phyloP scores from a whole-genome alignment of 2,797 vertebrate genomes.

The Alca torda region DNA sequence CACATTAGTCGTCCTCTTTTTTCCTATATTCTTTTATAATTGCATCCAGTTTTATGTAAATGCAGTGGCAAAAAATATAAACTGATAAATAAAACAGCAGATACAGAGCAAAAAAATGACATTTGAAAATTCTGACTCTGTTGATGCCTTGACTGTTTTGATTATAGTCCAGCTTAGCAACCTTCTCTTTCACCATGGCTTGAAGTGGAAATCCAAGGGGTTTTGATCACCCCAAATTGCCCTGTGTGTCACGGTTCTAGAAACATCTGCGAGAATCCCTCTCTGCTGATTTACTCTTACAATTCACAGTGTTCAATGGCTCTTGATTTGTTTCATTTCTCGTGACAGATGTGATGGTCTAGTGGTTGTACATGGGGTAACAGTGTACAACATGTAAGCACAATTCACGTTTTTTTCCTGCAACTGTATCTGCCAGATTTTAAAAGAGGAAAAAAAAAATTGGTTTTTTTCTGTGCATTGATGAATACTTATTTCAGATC shows the following conservation, averaged over 20 bases:
- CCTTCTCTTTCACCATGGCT: not conserved
- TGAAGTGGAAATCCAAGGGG: not conserved
- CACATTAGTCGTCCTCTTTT: not conserved
- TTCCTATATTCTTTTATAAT: not conserved
- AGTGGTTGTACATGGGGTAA: not conserved
- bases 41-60: not conserved
- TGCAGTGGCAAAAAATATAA: not conserved
- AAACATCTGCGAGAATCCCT: not conserved
- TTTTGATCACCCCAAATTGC: not conserved
- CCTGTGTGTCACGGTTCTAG: not conserved
- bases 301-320: not conserved
- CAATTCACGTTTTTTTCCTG: not conserved
- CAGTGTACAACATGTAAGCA: not conserved
- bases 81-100: not conserved
- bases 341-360: not conserved
- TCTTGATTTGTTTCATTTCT: not conserved
- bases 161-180: not conserved
- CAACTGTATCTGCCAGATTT: not conserved
- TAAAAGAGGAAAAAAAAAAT: not conserved
- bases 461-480: not conserved
- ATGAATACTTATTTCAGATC: not conserved
- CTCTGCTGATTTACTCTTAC: not conserved
- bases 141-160: not conserved
- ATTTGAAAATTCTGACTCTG: not conserved
- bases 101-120: not conserved